Percentiles rank a stretch among this genome's conserved stretches.
Conservation (phyloP, 2,888 invertebrate species). For the Chironomus riparius region DNA sequence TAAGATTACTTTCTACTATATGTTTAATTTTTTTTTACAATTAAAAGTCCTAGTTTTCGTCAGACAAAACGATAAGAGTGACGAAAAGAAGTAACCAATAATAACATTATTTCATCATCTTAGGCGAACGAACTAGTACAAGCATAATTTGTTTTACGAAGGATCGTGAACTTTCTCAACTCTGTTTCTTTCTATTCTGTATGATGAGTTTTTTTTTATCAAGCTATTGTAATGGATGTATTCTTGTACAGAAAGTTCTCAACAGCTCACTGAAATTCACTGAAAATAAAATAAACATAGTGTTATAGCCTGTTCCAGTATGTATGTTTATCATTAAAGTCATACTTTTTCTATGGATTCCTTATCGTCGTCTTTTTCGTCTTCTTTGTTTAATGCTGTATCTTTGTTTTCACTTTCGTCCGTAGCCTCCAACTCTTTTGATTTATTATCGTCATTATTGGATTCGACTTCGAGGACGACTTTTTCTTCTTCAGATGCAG, state of each 20-base stretch:
- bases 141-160: neutral
- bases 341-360: neutral
- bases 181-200: neutral
- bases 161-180: neutral
- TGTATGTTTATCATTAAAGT: neutral
- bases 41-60: neutral
- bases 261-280: neutral
- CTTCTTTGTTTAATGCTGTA: neutral
- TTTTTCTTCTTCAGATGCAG: neutral
- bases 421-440: neutral
- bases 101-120: neutral
- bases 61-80: neutral
- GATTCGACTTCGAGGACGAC: neutral
- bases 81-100: neutral
- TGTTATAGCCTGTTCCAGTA: neutral
- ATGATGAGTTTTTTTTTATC: too few species aligned
- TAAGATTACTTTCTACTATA: neutral
- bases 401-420: neutral
- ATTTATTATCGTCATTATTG: neutral
- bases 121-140: neutral
- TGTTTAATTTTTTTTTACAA: neutral
- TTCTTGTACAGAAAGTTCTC: neutral
- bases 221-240: too few species aligned
- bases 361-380: neutral
- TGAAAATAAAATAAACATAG: neutral